These are phyloP conservation scores for Enteromius fasciolatus DNA, from an alignment of 2,797 vertebrate genomes.

Conservation along the genomic window DNA sequence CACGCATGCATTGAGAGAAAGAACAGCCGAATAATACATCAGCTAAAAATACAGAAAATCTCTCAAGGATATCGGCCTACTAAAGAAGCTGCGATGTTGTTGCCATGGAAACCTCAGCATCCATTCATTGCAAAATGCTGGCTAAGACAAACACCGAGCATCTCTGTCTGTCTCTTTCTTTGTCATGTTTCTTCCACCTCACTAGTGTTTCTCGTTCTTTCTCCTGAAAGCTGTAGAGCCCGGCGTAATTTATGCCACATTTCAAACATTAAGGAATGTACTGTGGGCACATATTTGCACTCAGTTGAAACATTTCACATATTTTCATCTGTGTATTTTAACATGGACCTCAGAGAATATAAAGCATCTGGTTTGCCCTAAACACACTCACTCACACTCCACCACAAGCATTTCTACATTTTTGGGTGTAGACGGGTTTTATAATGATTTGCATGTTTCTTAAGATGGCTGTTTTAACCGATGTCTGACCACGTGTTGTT, in stretches of 20 bases:
- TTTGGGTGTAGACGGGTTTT: conserved; percentile 29
- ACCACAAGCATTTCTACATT: conserved; percentile 36
- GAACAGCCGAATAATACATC: conserved; percentile 3
- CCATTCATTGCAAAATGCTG: conserved; percentile 66
- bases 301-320: conserved; percentile 43
- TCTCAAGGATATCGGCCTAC: conserved; percentile 19
- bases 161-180: neutral
- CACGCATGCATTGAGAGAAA: conserved; percentile 51
- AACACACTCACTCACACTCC: conserved; percentile 2
- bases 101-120: conserved; percentile 76
- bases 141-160: conserved; percentile 47
- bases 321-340: conserved; percentile 47
- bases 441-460: conserved; percentile 12
- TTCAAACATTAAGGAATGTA: conserved; percentile 10
- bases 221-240: neutral
- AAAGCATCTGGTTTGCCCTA: conserved; percentile 22
- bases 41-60: conserved; percentile 36
- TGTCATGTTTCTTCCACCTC: neutral
- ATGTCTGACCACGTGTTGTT: conserved; percentile 53
- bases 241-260: conserved; percentile 18
- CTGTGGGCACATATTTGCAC: conserved; percentile 1
- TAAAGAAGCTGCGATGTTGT: conserved; percentile 55
- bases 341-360: conserved; percentile 27
- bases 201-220: neutral
- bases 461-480: conserved; percentile 61